These are phyloP conservation scores for Glossophaga mutica DNA, from an alignment of 2,797 vertebrate species.

Conservation along the genomic window DNA sequence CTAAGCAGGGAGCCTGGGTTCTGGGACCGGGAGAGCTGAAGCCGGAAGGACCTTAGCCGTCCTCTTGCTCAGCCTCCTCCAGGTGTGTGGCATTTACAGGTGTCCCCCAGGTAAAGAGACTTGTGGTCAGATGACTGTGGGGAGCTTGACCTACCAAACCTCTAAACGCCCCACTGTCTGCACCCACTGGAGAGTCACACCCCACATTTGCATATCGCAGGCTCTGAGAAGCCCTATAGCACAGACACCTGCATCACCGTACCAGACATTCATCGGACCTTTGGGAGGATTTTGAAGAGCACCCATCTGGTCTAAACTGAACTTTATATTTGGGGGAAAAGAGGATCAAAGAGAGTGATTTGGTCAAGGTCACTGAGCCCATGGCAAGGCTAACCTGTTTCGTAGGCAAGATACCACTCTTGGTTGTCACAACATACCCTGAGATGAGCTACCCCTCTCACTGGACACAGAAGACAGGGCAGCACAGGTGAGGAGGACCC, in stretches of 20 bases:
- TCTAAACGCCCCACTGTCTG: too few relatives aligned
- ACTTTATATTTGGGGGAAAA: neutral
- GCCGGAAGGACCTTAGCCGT: neutral
- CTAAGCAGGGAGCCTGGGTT: neutral
- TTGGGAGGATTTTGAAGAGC: neutral
- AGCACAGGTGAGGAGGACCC: fast-evolving
- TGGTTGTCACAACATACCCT: neutral
- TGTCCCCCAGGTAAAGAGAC: neutral
- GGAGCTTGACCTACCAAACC: neutral
- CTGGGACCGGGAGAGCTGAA: fast-evolving
- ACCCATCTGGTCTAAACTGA: neutral
- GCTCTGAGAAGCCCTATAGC: neutral
- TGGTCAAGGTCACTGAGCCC: neutral
- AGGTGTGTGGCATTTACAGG: neutral
- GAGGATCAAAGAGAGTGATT: neutral
- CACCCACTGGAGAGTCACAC: neutral
- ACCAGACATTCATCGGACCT: neutral
- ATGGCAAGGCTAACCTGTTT: neutral
- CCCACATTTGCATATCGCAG: fast-evolving
- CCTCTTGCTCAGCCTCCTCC: neutral
- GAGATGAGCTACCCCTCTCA: neutral
- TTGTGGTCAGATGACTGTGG: neutral
- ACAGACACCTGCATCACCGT: neutral
- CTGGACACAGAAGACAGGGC: neutral
- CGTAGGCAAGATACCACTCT: neutral